Conservation (phyloP, 2,113 vertebrate species). For the Hippolais icterina region DNA sequence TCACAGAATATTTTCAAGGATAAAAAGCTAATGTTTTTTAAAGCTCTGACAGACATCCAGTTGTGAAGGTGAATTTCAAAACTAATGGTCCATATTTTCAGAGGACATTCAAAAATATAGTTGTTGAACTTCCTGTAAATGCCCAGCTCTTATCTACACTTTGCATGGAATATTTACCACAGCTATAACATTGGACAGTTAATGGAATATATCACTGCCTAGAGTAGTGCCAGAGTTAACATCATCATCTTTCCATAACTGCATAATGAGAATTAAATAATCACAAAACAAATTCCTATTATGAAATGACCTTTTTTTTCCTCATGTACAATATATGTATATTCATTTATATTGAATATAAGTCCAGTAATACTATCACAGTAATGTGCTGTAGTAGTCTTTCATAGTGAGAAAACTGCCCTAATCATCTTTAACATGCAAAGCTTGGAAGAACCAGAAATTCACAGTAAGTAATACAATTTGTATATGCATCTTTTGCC, state of each 20-base stretch:
- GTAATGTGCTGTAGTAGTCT: conserved; percentile 63
- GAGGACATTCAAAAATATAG: conserved; percentile 17
- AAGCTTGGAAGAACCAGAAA: conserved; percentile 72
- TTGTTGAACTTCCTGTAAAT: conserved; percentile 16
- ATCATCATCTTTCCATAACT: conserved; percentile 45
- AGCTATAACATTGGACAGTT: neutral
- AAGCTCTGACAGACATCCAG: conserved; percentile 28
- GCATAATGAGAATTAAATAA: conserved; percentile 45
- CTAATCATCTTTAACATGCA: conserved; percentile 75
- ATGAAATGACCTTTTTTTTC: conserved; percentile 56
- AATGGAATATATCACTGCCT: conserved; percentile 9
- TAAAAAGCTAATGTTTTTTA: conserved; percentile 29
- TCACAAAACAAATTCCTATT: conserved; percentile 72
- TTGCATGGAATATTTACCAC: conserved; percentile 28
- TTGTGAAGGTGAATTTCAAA: conserved; percentile 18
- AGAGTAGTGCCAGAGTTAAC: conserved; percentile 38
- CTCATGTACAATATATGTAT: conserved; percentile 62
- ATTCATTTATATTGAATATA: conserved; percentile 26
- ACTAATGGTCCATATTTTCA: neutral
- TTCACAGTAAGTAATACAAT: conserved; percentile 68
- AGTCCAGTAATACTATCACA: conserved; percentile 67
- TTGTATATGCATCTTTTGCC: conserved; percentile 52
- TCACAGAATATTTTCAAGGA: conserved; percentile 47
- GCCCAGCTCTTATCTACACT: conserved; percentile 12
- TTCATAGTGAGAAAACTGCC: conserved; percentile 67